These are phyloP conservation scores for Semaprochilodus insignis DNA, from an alignment of 2,797 vertebrate genomes.

Conservation along the genomic window DNA sequence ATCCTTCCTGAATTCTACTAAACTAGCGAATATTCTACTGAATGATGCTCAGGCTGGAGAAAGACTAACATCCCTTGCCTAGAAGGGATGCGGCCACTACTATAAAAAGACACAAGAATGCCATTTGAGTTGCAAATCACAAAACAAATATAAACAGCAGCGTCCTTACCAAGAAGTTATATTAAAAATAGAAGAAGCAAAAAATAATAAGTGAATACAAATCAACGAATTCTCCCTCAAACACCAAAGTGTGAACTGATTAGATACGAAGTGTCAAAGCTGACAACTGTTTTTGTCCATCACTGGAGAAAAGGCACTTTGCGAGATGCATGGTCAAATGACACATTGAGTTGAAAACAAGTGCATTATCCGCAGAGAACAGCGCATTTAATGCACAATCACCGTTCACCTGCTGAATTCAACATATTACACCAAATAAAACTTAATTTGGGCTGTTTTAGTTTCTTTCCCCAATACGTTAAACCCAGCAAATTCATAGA, in stretches of 20 bases:
- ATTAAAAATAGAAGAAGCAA: not conserved
- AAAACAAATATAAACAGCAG: constrained; percentile 21
- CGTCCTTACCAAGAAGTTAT: constrained; percentile 2
- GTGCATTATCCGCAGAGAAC: too few relatives aligned
- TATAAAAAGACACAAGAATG: constrained; percentile 17
- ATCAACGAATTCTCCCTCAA: not conserved
- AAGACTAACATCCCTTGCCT: constrained; percentile 13
- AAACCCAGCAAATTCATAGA: too few relatives aligned
- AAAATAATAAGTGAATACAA: not conserved
- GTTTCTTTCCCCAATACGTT: too few relatives aligned
- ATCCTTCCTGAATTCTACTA: not conserved
- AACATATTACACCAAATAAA: too few relatives aligned
- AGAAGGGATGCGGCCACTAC: constrained; percentile 15
- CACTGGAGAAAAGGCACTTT: constrained; percentile 23
- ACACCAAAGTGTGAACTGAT: not conserved
- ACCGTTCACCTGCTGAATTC: too few relatives aligned
- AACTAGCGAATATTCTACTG: constrained; percentile 3
- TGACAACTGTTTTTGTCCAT: constrained; percentile 30
- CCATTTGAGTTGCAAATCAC: constrained; percentile 3
- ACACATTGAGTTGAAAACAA: too few relatives aligned
- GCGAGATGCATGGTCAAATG: too few relatives aligned
- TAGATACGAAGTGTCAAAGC: constrained; percentile 1
- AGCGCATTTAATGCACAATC: too few relatives aligned
- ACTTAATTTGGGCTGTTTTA: too few relatives aligned
- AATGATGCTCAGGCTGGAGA: not conserved